Conservation (phyloP, 2,113 vertebrate species). For the Proterorhinus semilunaris region DNA sequence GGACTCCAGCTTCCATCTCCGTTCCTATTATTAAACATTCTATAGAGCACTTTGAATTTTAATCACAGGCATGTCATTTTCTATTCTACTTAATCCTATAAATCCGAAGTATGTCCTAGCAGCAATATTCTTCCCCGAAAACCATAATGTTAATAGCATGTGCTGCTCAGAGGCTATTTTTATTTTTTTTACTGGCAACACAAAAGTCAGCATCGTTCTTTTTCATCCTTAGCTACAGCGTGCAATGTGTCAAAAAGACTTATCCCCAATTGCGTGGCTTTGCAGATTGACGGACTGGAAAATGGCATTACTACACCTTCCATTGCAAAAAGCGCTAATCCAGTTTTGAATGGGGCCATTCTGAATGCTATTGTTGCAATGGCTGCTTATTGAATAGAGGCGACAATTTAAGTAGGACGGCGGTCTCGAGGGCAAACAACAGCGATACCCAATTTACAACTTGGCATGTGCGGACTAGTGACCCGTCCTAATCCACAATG, state of each 20-base stretch:
- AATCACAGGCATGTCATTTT: background rate
- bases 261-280: slow-evolving; percentile 22
- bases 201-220: background rate
- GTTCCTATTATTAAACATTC: slow-evolving; percentile 10
- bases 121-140: background rate
- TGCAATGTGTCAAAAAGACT: slow-evolving; percentile 13
- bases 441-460: slow-evolving; percentile 6
- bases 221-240: slow-evolving; percentile 1
- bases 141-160: slow-evolving; percentile 18
- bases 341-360: slow-evolving; percentile 18
- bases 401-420: background rate
- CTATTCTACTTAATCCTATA: slow-evolving; percentile 8
- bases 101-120: background rate
- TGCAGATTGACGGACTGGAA: slow-evolving; percentile 12
- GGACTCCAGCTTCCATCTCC: background rate
- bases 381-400: background rate
- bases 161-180: background rate
- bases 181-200: background rate
- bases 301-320: slow-evolving; percentile 30
- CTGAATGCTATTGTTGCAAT: slow-evolving; percentile 9
- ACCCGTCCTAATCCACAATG: slow-evolving; percentile 9
- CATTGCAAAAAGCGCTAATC: slow-evolving; percentile 17
- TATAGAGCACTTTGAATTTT: slow-evolving; percentile 4
- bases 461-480: background rate
- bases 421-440: slow-evolving; percentile 1